These are phyloP conservation scores for Entomobrya proxima DNA, from an alignment of 2,888 invertebrate species.

Conservation along the genomic window DNA sequence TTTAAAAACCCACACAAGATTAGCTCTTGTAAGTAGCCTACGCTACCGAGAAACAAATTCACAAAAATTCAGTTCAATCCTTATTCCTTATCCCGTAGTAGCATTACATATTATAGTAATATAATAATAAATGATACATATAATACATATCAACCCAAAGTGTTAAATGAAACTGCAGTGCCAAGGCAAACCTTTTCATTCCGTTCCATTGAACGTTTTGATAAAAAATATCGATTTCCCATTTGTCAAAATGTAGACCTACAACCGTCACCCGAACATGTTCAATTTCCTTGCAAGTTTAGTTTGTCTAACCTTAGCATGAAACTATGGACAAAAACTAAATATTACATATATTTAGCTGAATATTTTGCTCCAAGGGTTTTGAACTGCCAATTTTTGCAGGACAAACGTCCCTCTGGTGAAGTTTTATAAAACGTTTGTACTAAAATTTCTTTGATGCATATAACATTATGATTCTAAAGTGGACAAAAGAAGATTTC, in stretches of 20 bases:
- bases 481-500: too few species aligned
- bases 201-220: slow-evolving; percentile 50
- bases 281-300: slow-evolving; percentile 62
- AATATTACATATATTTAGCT: too few species aligned
- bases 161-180: slow-evolving; percentile 42
- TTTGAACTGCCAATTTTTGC: too few species aligned
- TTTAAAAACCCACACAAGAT: too few species aligned
- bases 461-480: too few species aligned
- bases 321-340: slow-evolving; percentile 5
- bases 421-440: too few species aligned
- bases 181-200: background rate
- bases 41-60: too few species aligned
- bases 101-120: slow-evolving; percentile 11
- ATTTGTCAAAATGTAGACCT: slow-evolving; percentile 73
- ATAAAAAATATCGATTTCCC: slow-evolving; percentile 74
- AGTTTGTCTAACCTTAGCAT: background rate
- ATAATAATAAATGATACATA: slow-evolving; percentile 23
- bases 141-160: slow-evolving; percentile 41
- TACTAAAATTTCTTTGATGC: too few species aligned
- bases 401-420: too few species aligned
- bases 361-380: too few species aligned
- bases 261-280: slow-evolving; percentile 56
- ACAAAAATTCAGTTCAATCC: too few species aligned
- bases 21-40: too few species aligned
- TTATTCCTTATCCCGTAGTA: slow-evolving; percentile 47